A percentile compares a stretch with the other conserved stretches of the same genome.
Evolutionary conservation across 2,797 vertebrate genomes (phyloP).

Genomic region (Pseudochaenichthys georgianus): DNA sequence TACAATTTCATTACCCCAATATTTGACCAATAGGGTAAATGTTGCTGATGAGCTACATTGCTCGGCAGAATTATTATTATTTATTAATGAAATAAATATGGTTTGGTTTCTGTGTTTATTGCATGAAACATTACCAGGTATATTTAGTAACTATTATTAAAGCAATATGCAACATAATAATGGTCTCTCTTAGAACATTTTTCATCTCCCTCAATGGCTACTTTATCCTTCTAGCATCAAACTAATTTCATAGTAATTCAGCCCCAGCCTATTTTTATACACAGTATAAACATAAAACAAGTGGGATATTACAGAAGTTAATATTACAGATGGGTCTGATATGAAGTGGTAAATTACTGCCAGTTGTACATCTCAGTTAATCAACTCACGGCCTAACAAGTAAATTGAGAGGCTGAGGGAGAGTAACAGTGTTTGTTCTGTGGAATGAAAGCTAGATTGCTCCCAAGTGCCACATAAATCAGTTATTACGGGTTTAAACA

Average conservation of each 20-base stretch:
- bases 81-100: too few relatives aligned
- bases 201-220: neutral
- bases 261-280: neutral
- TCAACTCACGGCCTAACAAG: neutral
- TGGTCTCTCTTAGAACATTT: neutral
- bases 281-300: neutral
- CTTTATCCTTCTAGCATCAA: neutral
- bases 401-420: conserved; percentile 10
- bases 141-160: too few relatives aligned
- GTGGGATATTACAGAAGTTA: neutral
- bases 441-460: neutral
- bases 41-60: too few relatives aligned
- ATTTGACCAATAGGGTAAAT: too few relatives aligned
- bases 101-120: too few relatives aligned
- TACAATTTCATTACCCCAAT: too few relatives aligned
- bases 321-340: conserved; percentile 6
- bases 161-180: neutral
- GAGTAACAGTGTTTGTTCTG: neutral
- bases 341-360: conserved; percentile 19
- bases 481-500: neutral
- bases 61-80: too few relatives aligned
- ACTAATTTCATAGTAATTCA: neutral
- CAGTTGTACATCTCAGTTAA: conserved; percentile 4
- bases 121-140: too few relatives aligned
- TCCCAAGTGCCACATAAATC: neutral